Base-by-base conservation (phyloP, 2,888 invertebrate genomes). In the Ophioninae sp. region DNA sequence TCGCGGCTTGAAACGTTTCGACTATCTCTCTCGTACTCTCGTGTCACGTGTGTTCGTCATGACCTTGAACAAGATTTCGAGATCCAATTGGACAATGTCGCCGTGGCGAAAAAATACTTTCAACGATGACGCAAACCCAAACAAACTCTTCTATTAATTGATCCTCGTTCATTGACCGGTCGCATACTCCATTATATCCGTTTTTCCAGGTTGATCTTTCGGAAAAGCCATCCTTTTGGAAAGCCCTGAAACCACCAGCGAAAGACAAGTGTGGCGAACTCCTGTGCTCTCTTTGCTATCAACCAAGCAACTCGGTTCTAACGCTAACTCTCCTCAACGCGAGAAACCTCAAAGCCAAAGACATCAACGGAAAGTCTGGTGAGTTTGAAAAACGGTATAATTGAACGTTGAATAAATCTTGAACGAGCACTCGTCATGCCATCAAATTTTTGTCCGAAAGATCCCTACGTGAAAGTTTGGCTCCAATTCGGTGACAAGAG, bases 391-490 rank as follows among this genome's bases (percentile, higher is more conserved):
- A 30, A 17, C 6, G 2, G n/a, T 20, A 37, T 10, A 6, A 37
- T 37, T 1, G 30, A 30, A 3, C 3, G 30, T 30, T 30, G 30
- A 59, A 72, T 21, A 20, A n/a, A 20, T 21, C 21, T 2, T 17
- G 41, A 30, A 2, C 7, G 5, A 50, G 10, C 10, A 0, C 6
- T 20, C 21, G 0, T 10, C 37, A 21, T 17, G n/a, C 10, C 59
- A n/a, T 3, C 57, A 37, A 59, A 50, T 73, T 62, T 72, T 75
- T 84, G 65, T 79, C 64, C 94, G 94, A 68, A 95, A 99, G 99
- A 99, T 96, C 99, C 99, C 0, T 99, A 99, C 94, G 98, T 98
- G n/a, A 99, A 99, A 93, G 97, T 99, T 17, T 99, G 98, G 98
- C 95, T 99, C 67, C 98, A 98, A 90, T 98, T 98, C 91, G 98